Conservation (phyloP, 2,888 invertebrate species). For the Agapostemon virescens region DNA sequence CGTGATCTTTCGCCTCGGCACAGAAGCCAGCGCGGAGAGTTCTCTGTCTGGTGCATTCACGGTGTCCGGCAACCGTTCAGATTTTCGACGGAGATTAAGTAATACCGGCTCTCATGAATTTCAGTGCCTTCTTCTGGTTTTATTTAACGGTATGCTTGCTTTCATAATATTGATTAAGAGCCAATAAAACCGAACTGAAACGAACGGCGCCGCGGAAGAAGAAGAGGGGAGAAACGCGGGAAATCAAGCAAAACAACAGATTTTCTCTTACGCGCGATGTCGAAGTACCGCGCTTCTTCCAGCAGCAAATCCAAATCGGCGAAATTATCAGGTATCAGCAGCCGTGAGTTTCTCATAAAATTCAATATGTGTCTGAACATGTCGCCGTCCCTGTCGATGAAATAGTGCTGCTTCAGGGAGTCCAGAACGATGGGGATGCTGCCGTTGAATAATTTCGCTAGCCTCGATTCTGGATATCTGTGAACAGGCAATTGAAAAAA, state of each 20-base stretch:
- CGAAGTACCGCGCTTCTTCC: constrained; percentile 95
- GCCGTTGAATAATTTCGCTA: constrained; percentile 97
- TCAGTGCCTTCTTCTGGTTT: constrained; percentile 1
- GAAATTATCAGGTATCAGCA: constrained; percentile 93
- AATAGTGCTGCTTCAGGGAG: constrained; percentile 98
- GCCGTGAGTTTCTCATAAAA: constrained; percentile 94
- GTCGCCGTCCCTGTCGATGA: constrained; percentile 98
- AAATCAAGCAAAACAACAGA: neutral
- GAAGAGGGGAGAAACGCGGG: neutral
- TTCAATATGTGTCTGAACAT: constrained; percentile 99
- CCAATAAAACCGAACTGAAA: constrained; percentile 1
- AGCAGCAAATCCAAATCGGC: constrained; percentile 91
- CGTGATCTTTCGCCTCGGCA: constrained; percentile 30
- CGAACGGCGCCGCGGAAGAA: neutral
- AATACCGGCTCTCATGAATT: constrained; percentile 23
- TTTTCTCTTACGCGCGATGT: constrained; percentile 89
- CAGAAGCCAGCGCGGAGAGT: constrained; percentile 31
- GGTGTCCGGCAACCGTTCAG: constrained; percentile 25
- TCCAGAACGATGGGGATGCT: constrained; percentile 97
- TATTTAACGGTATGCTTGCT: constrained; percentile 21
- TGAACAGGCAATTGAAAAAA: neutral
- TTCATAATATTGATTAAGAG: constrained; percentile 8
- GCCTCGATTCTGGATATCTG: constrained; percentile 94
- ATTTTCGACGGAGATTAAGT: constrained; percentile 39
- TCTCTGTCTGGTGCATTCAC: constrained; percentile 18